These are phyloP conservation scores for Andrena hattorfiana DNA, from an alignment of 2,888 invertebrate genomes.

Conservation along the genomic window DNA sequence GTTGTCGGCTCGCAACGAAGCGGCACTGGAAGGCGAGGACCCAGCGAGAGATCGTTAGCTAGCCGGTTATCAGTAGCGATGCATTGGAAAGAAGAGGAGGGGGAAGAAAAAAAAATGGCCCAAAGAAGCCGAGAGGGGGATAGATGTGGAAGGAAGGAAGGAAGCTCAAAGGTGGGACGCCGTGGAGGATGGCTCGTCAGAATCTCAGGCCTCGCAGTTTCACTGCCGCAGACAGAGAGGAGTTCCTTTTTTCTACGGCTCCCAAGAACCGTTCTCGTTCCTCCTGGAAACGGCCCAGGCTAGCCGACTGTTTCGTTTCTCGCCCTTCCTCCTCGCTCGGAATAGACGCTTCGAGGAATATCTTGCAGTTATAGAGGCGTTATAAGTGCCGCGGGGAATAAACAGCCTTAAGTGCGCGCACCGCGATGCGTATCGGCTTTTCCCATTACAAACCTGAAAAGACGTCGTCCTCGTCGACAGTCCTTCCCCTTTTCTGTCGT, in stretches of 20 bases:
- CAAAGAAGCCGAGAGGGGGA: slow-evolving; percentile 34
- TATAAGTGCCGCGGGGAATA: slow-evolving; percentile 79
- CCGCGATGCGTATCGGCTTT: slow-evolving; percentile 82
- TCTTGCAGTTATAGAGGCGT: slow-evolving; percentile 75
- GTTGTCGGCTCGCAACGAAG: slow-evolving; percentile 38
- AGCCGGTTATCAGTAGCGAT: slow-evolving; percentile 62
- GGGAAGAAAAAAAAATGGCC: not conserved
- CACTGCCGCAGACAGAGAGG: slow-evolving; percentile 17
- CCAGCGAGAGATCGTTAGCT: slow-evolving; percentile 67
- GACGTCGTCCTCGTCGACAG: slow-evolving; percentile 67
- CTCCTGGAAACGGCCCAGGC: slow-evolving; percentile 9
- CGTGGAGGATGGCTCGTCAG: slow-evolving; percentile 38
- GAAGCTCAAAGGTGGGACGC: slow-evolving; percentile 61
- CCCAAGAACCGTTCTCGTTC: slow-evolving; percentile 6
- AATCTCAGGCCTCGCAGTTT: slow-evolving; percentile 34
- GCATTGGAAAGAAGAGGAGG: slow-evolving; percentile 47
- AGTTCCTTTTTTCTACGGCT: slow-evolving; percentile 8
- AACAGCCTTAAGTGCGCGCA: slow-evolving; percentile 81
- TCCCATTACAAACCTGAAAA: slow-evolving; percentile 82
- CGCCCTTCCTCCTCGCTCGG: slow-evolving; percentile 19
- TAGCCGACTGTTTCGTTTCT: slow-evolving; percentile 11
- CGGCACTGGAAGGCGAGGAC: not conserved
- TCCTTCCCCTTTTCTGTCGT: slow-evolving; percentile 47
- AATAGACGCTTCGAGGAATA: slow-evolving; percentile 60
- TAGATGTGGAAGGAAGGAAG: slow-evolving; percentile 28